A percentile compares a stretch with the other conserved stretches of the same genome.
Conservation (phyloP, 35 echinoderm and acorn worm species). For the Apostichopus parvimensis region DNA sequence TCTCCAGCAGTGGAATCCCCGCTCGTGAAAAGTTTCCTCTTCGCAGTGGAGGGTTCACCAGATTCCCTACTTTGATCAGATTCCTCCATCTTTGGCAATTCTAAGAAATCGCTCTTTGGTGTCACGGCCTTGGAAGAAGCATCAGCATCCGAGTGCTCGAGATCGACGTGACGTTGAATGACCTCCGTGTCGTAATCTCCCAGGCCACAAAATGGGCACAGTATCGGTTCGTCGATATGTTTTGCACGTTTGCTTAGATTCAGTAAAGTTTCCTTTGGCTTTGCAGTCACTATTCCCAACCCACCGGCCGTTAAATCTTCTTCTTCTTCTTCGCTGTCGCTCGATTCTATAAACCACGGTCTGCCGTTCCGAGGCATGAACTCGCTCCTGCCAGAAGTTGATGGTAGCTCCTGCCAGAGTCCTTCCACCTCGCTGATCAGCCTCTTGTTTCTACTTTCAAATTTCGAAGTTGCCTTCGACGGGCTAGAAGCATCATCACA, state of each 20-base stretch:
- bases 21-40: conserved; percentile 24
- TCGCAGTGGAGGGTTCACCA: background rate
- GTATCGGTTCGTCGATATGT: conserved; percentile 53
- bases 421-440: conserved; percentile 12
- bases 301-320: background rate
- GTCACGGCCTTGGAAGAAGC: background rate
- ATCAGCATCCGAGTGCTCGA: conserved; percentile 56
- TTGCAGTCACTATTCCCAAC: background rate
- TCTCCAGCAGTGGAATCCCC: background rate
- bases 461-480: background rate
- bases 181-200: conserved; percentile 75
- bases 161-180: conserved; percentile 64
- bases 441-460: conserved; percentile 1
- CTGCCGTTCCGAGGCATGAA: background rate
- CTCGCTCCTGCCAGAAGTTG: background rate
- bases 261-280: conserved; percentile 76
- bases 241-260: conserved; percentile 74
- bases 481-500: background rate
- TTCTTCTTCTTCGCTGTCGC: background rate
- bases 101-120: background rate
- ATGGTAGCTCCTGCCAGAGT: background rate
- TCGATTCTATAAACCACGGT: background rate
- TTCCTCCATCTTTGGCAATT: background rate
- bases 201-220: conserved; percentile 80
- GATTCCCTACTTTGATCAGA: background rate